Evolutionary conservation across 2,888 invertebrate species (phyloP).

Genomic region (Caradrina clavipalpis): DNA sequence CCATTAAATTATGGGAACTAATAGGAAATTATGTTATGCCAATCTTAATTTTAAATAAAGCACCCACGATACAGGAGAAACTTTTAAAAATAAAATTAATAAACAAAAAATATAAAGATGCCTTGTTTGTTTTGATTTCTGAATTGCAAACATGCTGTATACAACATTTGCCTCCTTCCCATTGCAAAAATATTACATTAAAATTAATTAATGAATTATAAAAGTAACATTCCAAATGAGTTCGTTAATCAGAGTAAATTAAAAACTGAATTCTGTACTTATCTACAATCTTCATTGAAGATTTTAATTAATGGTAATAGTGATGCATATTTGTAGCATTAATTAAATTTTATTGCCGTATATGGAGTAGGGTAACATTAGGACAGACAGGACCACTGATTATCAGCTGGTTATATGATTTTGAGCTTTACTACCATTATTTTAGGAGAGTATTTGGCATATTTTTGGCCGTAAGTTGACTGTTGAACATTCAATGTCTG

Average conservation of each 20-base stretch:
- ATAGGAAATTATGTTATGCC: no score
- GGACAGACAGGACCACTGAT: not conserved
- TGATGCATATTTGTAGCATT: slow-evolving; percentile 6
- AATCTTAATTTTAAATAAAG: no score
- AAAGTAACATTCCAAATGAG: slow-evolving; percentile 17
- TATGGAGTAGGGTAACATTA: slow-evolving; percentile 2
- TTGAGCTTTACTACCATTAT: slow-evolving; percentile 9
- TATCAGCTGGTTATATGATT: not conserved
- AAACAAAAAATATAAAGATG: no score
- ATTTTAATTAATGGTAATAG: slow-evolving; percentile 33
- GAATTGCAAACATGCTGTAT: slow-evolving; percentile 21
- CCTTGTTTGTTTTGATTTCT: not conserved
- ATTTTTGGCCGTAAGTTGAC: not conserved
- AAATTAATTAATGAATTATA: slow-evolving; percentile 45
- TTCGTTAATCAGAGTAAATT: slow-evolving; percentile 20
- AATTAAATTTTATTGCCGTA: slow-evolving; percentile 8
- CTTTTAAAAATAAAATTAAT: no score
- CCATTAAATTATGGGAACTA: no score
- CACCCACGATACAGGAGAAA: no score
- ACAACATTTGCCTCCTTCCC: not conserved
- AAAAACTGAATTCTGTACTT: slow-evolving; percentile 8
- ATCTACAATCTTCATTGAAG: slow-evolving; percentile 14
- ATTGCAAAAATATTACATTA: slow-evolving; percentile 32
- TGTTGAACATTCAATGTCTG: not conserved
- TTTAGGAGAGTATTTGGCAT: not conserved